Base-by-base conservation (phyloP, 2,797 vertebrate genomes). In the Tadarida brasiliensis region DNA sequence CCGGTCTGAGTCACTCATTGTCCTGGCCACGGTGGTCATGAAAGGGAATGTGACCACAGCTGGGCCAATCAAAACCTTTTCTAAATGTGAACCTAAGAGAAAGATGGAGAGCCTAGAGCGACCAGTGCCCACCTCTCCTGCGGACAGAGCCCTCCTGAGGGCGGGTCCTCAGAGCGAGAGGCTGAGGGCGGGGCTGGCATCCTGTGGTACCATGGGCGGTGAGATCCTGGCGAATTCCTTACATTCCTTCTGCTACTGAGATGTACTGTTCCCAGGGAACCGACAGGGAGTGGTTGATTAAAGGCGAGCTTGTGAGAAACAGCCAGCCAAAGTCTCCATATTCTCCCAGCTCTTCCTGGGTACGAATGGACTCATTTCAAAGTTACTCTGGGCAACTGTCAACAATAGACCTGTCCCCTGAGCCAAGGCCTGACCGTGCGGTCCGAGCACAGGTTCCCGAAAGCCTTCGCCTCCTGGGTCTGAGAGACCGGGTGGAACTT, bases 291-390 rank as follows among this genome's bases (percentile, higher is more conserved):
- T 1, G 51, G 57, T 28, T 33, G 44, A 56, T 9, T 57, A 17
- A 39, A 1, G 14, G 14, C 4, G 22, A 63, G 30, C 30, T n/a
- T 26, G 22, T 51, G 57, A 39, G 71, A 80, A 87, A 74, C 3
- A 61, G 33, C 16, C 24, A 11, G 2, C 1, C 14, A 33, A 57
- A 49, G 30, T 6, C 47, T 49, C 14, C 5, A 2, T 17, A 0
- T 35, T 71, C 61, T 54, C 30, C n/a, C 11, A 26, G 28, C 26
- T 54, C 70, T 57, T 71, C 19, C 47, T 22, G 7, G 6, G 4
- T 44, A 5, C 0, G 16, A 68, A 11, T 12, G 8, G 51, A 39
- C 73, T 57, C 51, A 2, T 76, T 71, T 71, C 77, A 26, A 63
- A 81, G 17, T 61, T 56, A 19, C 61, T 59, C 51, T 4, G 14